phyloP scores from a whole-genome alignment of 1,140 invertebrate species.

The Dolichoris vasculosae region DNA sequence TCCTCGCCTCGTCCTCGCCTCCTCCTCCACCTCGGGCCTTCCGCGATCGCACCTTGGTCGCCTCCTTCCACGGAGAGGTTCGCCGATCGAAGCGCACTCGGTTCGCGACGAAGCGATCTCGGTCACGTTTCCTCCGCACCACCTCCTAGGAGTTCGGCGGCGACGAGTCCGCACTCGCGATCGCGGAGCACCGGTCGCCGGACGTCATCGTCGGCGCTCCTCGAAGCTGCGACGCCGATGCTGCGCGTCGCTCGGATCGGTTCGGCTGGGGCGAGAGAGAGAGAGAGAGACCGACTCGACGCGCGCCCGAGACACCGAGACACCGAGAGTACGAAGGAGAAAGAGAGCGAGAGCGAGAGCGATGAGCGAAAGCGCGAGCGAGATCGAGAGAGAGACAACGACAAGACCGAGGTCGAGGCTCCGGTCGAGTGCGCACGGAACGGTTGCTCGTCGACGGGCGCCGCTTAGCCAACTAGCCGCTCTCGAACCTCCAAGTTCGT shows the following conservation, averaged over 20 bases:
- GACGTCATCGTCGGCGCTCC: background rate
- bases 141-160: background rate
- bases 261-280: too few species aligned
- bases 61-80: too few species aligned
- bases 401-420: background rate
- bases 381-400: background rate
- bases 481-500: background rate
- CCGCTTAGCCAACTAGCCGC: conserved; percentile 42
- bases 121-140: background rate
- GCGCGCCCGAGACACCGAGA: background rate
- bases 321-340: too few species aligned
- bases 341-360: background rate
- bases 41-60: too few species aligned
- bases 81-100: too few species aligned
- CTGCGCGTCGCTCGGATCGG: background rate
- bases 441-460: conserved; percentile 32
- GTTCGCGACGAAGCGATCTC: too few species aligned
- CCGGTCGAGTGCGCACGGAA: background rate
- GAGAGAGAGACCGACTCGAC: background rate
- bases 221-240: background rate
- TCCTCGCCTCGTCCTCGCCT: background rate
- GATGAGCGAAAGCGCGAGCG: background rate
- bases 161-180: background rate
- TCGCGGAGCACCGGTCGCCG: background rate
- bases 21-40: too few species aligned